Conservation (phyloP, 2,888 invertebrate genomes). For the Meganola albula region DNA sequence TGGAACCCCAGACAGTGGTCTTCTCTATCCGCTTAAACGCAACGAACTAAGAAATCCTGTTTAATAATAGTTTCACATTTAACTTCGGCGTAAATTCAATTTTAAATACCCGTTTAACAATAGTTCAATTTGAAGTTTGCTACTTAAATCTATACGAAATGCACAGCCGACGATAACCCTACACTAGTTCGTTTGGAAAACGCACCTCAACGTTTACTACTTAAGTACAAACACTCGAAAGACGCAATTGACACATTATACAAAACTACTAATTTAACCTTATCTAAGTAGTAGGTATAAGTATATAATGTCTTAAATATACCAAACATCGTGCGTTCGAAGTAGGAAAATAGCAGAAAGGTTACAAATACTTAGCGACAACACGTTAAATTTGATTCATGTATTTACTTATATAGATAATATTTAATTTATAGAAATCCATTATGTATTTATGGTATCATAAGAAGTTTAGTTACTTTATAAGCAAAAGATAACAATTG, state of each 20-base stretch:
- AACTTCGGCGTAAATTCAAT: no score
- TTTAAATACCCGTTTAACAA: no score
- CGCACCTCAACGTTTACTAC: constrained; percentile 42
- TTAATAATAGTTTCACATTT: no score
- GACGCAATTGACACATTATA: constrained; percentile 56
- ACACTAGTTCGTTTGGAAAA: constrained; percentile 55
- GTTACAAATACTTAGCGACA: constrained; percentile 39
- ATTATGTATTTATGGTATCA: constrained; percentile 47
- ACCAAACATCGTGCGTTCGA: constrained; percentile 29
- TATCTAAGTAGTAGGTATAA: no score
- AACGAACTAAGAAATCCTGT: no score
- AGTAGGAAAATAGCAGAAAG: constrained; percentile 36
- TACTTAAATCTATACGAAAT: constrained; percentile 59
- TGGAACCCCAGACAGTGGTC: no score
- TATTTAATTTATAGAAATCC: constrained; percentile 44
- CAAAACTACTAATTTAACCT: constrained; percentile 37
- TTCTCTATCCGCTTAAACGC: no score
- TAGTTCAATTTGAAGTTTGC: constrained; percentile 38
- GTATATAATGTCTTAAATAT: constrained; percentile 22
- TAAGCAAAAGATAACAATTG: constrained; percentile 47
- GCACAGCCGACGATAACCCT: constrained; percentile 67
- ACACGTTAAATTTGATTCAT: constrained; percentile 28
- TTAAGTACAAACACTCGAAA: constrained; percentile 46
- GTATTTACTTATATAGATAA: not conserved
- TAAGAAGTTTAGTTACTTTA: constrained; percentile 45